phyloP scores from a whole-genome alignment of 2,113 vertebrate genomes.

The Sinosuthora webbiana region DNA sequence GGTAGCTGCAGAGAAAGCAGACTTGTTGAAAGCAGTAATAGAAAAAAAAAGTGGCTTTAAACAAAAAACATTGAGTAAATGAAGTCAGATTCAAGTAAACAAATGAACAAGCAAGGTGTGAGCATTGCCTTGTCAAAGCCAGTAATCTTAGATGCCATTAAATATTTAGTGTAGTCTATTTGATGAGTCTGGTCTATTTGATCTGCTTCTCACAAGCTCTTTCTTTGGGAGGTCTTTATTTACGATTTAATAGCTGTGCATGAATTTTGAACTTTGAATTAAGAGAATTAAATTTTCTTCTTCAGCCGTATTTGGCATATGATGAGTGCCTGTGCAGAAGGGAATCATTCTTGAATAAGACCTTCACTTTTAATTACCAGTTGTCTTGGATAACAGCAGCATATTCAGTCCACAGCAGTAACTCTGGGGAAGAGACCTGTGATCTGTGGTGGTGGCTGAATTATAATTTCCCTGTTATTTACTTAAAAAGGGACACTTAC shows the following conservation, averaged over 20 bases:
- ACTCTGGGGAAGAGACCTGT: background rate
- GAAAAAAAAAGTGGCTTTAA: background rate
- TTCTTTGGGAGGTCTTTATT: constrained; percentile 20
- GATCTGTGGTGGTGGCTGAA: background rate
- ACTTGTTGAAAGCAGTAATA: background rate
- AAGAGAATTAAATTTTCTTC: background rate
- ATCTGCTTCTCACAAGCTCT: constrained; percentile 62
- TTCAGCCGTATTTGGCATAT: background rate
- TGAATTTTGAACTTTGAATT: background rate
- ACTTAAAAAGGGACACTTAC: background rate
- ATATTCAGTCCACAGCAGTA: background rate
- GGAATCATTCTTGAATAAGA: background rate
- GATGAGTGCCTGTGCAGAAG: background rate
- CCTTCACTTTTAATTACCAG: background rate
- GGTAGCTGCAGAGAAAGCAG: background rate
- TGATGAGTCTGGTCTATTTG: constrained; percentile 61
- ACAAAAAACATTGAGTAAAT: background rate
- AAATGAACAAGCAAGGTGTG: constrained; percentile 36
- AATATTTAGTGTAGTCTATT: constrained; percentile 68
- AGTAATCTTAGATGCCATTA: constrained; percentile 74
- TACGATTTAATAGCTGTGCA: constrained; percentile 20
- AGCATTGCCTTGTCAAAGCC: constrained; percentile 34
- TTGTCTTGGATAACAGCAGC: background rate
- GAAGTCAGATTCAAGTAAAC: background rate
- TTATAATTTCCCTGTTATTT: background rate